Percentiles rank a stretch among this genome's conserved stretches.
Evolutionary conservation across 2,113 vertebrate species (phyloP).

Genomic region (Psephotus haematonotus): DNA sequence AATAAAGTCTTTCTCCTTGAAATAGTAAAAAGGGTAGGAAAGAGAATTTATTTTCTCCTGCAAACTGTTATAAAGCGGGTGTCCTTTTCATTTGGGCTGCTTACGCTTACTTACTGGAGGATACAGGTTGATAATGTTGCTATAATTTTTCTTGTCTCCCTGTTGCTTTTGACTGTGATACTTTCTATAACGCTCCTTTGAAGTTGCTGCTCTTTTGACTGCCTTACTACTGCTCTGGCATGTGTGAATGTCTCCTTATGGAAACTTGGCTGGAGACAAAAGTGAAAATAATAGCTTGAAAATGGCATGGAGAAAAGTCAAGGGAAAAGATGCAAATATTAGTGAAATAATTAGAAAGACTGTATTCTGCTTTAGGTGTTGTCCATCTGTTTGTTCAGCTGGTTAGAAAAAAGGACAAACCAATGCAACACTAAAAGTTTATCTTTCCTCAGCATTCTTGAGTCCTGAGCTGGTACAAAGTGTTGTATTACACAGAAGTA

Average conservation of each 20-base stretch:
- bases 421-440: background rate
- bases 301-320: background rate
- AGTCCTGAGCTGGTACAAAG: background rate
- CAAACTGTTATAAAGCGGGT: background rate
- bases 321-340: conserved; percentile 1
- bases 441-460: background rate
- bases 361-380: background rate
- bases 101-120: background rate
- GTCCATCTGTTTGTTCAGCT: background rate
- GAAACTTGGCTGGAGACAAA: conserved; percentile 38
- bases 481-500: background rate
- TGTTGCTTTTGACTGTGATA: background rate
- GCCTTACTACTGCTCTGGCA: conserved; percentile 30
- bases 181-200: background rate
- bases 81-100: background rate
- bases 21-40: background rate
- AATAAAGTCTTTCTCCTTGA: background rate
- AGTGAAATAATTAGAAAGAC: background rate
- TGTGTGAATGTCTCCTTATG: conserved; percentile 44
- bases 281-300: conserved; percentile 32
- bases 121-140: background rate
- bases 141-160: background rate
- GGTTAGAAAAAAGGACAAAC: background rate
- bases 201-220: conserved; percentile 39
- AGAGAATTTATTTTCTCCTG: background rate